A percentile compares a stretch with the other conserved stretches of the same genome.
phyloP scores from a whole-genome alignment of 2,888 invertebrate genomes.

The Clitarchus hookeri region DNA sequence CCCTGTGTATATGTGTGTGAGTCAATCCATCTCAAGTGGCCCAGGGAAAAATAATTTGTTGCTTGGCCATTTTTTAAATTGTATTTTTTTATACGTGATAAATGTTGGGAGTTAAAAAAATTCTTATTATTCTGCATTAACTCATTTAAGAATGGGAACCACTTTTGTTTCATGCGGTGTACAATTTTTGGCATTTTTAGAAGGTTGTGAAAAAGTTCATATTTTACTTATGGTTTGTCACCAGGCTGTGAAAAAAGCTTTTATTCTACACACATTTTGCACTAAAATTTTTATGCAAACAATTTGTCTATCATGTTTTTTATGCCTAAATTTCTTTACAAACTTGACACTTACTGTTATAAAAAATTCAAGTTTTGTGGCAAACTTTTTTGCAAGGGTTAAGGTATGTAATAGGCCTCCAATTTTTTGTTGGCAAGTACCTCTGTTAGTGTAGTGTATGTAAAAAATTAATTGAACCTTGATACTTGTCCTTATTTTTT shows the following conservation, averaged over 20 bases:
- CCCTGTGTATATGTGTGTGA: too few species aligned
- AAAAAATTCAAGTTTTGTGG: too few species aligned
- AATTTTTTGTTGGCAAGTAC: not conserved
- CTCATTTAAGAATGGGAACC: too few species aligned
- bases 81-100: too few species aligned
- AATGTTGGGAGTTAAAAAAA: not conserved
- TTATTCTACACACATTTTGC: not conserved
- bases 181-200: too few species aligned
- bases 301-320: not conserved
- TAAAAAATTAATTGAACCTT: not conserved
- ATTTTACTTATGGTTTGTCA: conserved; percentile 22
- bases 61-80: not conserved
- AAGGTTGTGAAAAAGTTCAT: not conserved
- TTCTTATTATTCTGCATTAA: too few species aligned
- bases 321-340: too few species aligned
- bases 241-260: not conserved
- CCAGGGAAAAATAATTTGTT: not conserved
- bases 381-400: not conserved
- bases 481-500: not conserved
- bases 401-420: not conserved
- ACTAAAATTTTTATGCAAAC: not conserved
- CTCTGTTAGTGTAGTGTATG: not conserved
- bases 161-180: too few species aligned
- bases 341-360: too few species aligned
- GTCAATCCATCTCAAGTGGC: not conserved